phyloP scores from a whole-genome alignment of 2,113 vertebrate species.

The Myotis davidii region DNA sequence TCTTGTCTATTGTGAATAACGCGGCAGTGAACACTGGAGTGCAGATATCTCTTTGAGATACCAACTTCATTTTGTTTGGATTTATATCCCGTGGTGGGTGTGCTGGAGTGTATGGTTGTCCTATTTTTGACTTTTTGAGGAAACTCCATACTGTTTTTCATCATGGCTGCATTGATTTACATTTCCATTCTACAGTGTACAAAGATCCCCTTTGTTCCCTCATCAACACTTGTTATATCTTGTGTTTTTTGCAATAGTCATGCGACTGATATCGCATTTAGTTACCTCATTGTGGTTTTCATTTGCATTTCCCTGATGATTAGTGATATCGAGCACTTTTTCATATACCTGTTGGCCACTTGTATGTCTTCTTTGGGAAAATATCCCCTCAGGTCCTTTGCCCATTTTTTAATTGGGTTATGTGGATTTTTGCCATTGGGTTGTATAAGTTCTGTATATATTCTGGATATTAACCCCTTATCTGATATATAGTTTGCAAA shows the following conservation, averaged over 20 bases:
- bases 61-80: too few species aligned
- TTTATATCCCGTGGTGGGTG: not conserved
- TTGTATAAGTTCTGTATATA: not conserved
- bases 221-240: not conserved
- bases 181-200: not conserved
- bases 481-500: not conserved
- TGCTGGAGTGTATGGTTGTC: not conserved
- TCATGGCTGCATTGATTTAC: not conserved
- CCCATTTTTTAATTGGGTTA: not conserved
- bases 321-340: not conserved
- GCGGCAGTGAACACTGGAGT: not conserved
- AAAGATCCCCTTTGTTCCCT: not conserved
- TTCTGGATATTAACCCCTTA: not conserved
- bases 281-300: not conserved
- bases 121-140: not conserved
- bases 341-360: not conserved
- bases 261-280: not conserved
- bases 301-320: not conserved
- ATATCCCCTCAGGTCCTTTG: not conserved
- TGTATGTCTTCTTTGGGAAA: not conserved
- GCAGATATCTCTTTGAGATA: not conserved
- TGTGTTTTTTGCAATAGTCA: not conserved
- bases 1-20: not conserved
- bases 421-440: not conserved
- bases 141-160: not conserved